Base-by-base conservation (phyloP, 2,113 vertebrate species). In the Nothobranchius kuhntae region DNA sequence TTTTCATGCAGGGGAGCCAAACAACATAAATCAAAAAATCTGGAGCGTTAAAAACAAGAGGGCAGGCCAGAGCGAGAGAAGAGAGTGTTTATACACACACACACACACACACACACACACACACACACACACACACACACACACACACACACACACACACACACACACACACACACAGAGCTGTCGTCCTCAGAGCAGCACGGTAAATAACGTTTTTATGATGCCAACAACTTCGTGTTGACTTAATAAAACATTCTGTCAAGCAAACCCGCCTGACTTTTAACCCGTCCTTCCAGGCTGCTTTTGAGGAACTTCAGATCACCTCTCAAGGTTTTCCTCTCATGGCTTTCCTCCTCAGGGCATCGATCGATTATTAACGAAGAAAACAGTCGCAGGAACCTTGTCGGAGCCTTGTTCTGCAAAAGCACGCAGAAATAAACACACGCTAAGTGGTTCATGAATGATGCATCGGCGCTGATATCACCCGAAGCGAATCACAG, bases 171-270 rank as follows among this genome's bases (percentile, higher is more conserved):
- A 42, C 55, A 4, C 30, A 30, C 30, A 30, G 3, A 30, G 15
- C 17, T 26, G 47, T 13, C 1, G 63, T 69, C 45, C 63, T 80
- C 36, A 46, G 15, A 75, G 59, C 72, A 13, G 59, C 47, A 36
- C 6, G 57, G 51, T 26, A 24, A 60, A 63, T 68, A 85, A 88
- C 78, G 67, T 78, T 80, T 92, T 90, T 90, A 89, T 57, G 84
- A 81, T 53, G 65, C 77, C 79, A 68, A 81, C 46, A 62, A 71
- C 77, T 83, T 84, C 78, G 84, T 78, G 65, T 79, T 72, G 46
- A 77, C 83, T 81, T 83, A 78, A 89, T 85, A 68, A 79, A 81
- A 68, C 87, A 82, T 84, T 56, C 59, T 73, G 58, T 77, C 30
- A 72, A 12, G 40, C 59, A 75, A 62, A 66, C 45, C 40, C 61